A percentile compares a stretch with the other conserved stretches of the same genome.
phyloP scores from a whole-genome alignment of 2,113 vertebrate genomes.

The Boulengeromyrus knoepffleri region DNA sequence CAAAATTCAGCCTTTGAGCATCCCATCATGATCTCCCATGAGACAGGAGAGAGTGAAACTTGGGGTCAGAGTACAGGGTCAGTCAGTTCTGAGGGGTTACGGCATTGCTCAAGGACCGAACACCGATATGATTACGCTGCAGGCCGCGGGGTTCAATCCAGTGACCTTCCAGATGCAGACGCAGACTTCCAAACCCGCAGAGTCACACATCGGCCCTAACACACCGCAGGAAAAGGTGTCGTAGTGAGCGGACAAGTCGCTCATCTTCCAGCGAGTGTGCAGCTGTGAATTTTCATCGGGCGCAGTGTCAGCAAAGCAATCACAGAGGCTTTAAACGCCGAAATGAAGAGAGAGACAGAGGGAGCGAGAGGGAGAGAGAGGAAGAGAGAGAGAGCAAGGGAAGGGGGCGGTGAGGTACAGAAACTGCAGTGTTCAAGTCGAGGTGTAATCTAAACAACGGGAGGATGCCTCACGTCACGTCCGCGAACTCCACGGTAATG shows the following conservation, averaged over 20 bases:
- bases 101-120: not conserved
- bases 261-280: not conserved
- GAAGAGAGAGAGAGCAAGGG: not conserved
- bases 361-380: not conserved
- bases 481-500: slow-evolving; percentile 19
- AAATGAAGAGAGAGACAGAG: not conserved
- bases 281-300: not conserved
- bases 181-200: not conserved
- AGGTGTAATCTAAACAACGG: slow-evolving; percentile 18
- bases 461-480: slow-evolving; percentile 24
- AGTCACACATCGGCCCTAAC: not conserved
- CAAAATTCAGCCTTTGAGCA: not conserved
- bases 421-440: slow-evolving; percentile 18
- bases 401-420: not conserved
- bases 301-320: not conserved
- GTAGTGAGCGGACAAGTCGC: not conserved
- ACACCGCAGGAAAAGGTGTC: not conserved
- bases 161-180: not conserved
- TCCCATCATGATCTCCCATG: not conserved
- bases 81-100: not conserved
- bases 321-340: not conserved
- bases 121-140: not conserved
- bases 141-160: not conserved
- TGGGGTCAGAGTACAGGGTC: not conserved
- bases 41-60: not conserved